A percentile compares a stretch with the other conserved stretches of the same genome.
phyloP scores from a whole-genome alignment of 2,888 invertebrate genomes.

The Dendrolimus pini region DNA sequence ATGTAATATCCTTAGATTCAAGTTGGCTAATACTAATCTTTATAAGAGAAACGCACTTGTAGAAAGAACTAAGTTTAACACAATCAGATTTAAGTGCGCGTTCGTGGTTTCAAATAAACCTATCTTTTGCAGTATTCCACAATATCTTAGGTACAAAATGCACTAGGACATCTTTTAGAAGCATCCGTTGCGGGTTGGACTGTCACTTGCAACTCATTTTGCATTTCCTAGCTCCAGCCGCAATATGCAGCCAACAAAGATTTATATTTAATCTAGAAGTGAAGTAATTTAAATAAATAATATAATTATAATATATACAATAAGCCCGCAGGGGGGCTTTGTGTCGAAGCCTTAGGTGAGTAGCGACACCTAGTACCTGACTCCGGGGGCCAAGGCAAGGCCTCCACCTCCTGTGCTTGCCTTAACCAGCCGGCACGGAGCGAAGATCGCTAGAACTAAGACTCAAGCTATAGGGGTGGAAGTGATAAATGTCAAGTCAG shows the following conservation, averaged over 20 bases:
- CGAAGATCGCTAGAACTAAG: too few species aligned
- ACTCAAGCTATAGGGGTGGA: too few species aligned
- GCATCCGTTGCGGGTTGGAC: constrained; percentile 19
- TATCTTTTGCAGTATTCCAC: not conserved
- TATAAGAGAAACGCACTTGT: not conserved
- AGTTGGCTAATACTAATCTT: not conserved
- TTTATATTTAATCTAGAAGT: constrained; percentile 5
- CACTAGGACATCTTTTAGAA: constrained; percentile 19
- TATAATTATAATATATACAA: too few species aligned
- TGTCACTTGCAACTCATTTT: constrained; percentile 51
- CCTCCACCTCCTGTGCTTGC: too few species aligned
- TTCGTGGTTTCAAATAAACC: not conserved
- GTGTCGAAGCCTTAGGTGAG: too few species aligned
- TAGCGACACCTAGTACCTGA: too few species aligned
- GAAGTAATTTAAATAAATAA: not conserved
- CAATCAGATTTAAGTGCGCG: not conserved
- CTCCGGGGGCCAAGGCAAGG: too few species aligned
- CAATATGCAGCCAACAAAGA: constrained; percentile 21
- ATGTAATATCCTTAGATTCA: not conserved
- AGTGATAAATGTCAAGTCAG: too few species aligned
- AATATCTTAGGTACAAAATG: not conserved
- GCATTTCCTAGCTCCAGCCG: constrained; percentile 35
- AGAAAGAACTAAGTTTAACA: not conserved
- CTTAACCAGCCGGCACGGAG: too few species aligned
- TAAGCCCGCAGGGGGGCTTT: too few species aligned